Base-by-base conservation (phyloP, 2,888 invertebrate genomes). In the Erebia aethiops region DNA sequence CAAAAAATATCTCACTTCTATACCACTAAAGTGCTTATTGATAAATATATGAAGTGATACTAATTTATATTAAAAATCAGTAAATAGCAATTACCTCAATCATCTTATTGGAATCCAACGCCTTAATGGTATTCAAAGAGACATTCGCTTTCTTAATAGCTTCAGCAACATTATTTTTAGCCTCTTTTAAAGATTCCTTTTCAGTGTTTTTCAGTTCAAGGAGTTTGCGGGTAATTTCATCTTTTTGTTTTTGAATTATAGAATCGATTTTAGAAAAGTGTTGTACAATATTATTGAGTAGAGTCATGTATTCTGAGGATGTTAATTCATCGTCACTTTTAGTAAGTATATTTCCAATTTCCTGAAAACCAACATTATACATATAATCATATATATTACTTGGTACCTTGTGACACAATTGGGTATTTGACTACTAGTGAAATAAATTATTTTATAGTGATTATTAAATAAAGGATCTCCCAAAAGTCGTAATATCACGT, bases 231-330 rank as follows among this genome's bases (percentile, higher is more conserved):
- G 90, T 83, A 2, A 94, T 80, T 73, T 91, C 87, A 13, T 85
- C 79, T 76, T 95, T 95, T 58, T 93, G 83, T 66, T 89, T 90
- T 81, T 95, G 95, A 57, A 95, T 81, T 8, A 88, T 79, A 0
- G 91, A 93, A 72, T 91, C 91, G 0, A 95, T 81, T 73, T 93
- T 87, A 0, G 92, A 87, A 76, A 95, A 95, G 78, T 94, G 94
- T 74, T 93, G 92, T 60, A 91, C 91, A 7, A 95, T 86, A 14
- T 81, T 77, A 10, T 80, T 80, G 63, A 92, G 85, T 13, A 88
- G 76, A 52, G 79, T 79, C 58, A 84, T 83, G 1, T 86, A 75
- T 21, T 87, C 84, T 9, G 81, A 77, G 0, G 87, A 72, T 49
- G 82, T 85, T n/a, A 81, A 81, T 56, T 87, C 86, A 76, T 82